These are phyloP conservation scores for Dasysyrphus tricinctus DNA, from an alignment of 2,888 invertebrate genomes.

Conservation along the genomic window DNA sequence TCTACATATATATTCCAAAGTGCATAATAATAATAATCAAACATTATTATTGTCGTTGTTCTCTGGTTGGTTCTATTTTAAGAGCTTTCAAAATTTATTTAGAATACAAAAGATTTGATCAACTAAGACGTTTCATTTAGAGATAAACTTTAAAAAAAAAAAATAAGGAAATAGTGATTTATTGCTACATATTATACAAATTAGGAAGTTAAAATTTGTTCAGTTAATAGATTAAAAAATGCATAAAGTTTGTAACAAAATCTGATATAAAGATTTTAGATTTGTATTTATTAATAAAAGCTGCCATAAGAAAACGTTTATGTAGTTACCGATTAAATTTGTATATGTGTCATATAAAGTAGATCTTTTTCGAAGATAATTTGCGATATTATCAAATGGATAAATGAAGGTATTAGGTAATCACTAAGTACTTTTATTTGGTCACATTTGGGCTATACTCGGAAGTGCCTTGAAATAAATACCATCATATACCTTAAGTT, in stretches of 20 bases:
- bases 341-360: too few relatives aligned
- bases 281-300: too few relatives aligned
- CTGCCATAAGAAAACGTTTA: too few relatives aligned
- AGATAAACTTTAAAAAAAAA: background rate
- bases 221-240: background rate
- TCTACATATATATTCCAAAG: constrained; percentile 10
- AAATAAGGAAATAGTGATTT: constrained; percentile 7
- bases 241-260: background rate
- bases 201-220: background rate
- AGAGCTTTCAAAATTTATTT: constrained; percentile 1
- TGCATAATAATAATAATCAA: background rate
- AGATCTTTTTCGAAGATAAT: too few relatives aligned
- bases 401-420: too few relatives aligned
- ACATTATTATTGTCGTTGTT: constrained; percentile 3
- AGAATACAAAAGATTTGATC: background rate
- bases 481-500: too few relatives aligned
- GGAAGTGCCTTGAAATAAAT: too few relatives aligned
- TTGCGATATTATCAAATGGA: too few relatives aligned
- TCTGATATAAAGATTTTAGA: background rate
- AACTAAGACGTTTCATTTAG: constrained; percentile 1
- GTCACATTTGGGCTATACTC: too few relatives aligned
- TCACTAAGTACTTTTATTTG: too few relatives aligned
- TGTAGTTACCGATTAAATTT: too few relatives aligned
- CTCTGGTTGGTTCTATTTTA: background rate
- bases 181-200: background rate